Conservation (phyloP, 1,140 invertebrate species). For the Harpegnathos saltator region DNA sequence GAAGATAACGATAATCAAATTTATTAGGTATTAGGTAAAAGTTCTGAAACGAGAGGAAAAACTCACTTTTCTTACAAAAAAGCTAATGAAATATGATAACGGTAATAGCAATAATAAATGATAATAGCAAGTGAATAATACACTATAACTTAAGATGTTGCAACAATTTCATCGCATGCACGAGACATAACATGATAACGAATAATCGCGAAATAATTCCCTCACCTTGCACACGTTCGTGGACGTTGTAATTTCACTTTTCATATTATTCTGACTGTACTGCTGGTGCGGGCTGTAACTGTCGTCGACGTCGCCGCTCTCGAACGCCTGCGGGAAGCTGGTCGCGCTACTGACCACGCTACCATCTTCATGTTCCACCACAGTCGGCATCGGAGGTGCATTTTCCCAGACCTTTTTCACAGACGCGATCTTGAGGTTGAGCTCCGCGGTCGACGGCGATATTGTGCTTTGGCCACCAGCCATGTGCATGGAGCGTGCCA, state of each 20-base stretch:
- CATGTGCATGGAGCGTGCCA: conserved; percentile 89
- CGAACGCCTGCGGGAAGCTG: conserved; percentile 86
- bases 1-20: background rate
- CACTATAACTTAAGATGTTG: conserved; percentile 20
- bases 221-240: conserved; percentile 92
- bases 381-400: conserved; percentile 88
- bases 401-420: conserved; percentile 97
- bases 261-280: conserved; percentile 84
- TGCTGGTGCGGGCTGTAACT: conserved; percentile 85
- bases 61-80: background rate
- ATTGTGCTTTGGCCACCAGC: conserved; percentile 87
- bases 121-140: conserved; percentile 6
- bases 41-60: background rate
- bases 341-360: conserved; percentile 85
- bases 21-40: no score
- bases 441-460: conserved; percentile 92
- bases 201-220: conserved; percentile 72
- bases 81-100: conserved; percentile 74
- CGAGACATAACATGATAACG: conserved; percentile 54
- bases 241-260: conserved; percentile 85
- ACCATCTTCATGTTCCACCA: conserved; percentile 89
- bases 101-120: conserved; percentile 58
- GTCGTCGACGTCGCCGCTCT: conserved; percentile 86
- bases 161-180: conserved; percentile 61
- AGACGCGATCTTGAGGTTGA: conserved; percentile 97